Evolutionary conservation across 1,140 invertebrate genomes (phyloP).

Genomic region (Drosophila neocordata): DNA sequence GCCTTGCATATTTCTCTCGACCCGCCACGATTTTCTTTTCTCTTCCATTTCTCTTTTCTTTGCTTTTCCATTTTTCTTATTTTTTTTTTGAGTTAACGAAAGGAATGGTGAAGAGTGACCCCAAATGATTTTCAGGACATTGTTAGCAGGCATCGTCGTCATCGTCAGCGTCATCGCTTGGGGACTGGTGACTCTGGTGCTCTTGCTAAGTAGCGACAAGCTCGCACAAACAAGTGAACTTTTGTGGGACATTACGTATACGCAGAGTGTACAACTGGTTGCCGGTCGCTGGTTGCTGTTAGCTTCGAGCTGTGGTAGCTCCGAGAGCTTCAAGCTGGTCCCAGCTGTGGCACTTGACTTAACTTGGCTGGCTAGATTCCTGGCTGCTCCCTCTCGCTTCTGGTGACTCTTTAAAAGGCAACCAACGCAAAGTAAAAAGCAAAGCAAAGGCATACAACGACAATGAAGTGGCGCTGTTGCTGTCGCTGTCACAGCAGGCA

Average conservation of each 20-base stretch:
- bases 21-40: not conserved
- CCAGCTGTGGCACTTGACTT: slow-evolving; percentile 56
- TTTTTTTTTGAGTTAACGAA: not conserved
- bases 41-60: not conserved
- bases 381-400: not conserved
- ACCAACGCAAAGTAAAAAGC: not conserved
- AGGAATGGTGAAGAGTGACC: slow-evolving; percentile 38
- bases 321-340: slow-evolving; percentile 26
- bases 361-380: not conserved
- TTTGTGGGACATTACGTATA: slow-evolving; percentile 37
- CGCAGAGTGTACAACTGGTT: slow-evolving; percentile 23
- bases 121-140: slow-evolving; percentile 47
- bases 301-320: slow-evolving; percentile 21
- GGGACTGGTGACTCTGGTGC: slow-evolving; percentile 32
- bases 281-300: slow-evolving; percentile 23
- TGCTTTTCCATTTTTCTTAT: not conserved
- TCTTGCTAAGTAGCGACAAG: slow-evolving; percentile 62
- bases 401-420: slow-evolving; percentile 24
- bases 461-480: slow-evolving; percentile 40
- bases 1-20: too few species aligned
- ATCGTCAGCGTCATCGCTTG: slow-evolving; percentile 11
- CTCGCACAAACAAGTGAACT: slow-evolving; percentile 25
- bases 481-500: slow-evolving; percentile 22
- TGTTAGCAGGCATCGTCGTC: slow-evolving; percentile 3
- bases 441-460: slow-evolving; percentile 26